Evolutionary conservation across 1,140 invertebrate species (phyloP), one percentile per base, ranked within the genome.

Genomic region (Caerostris extrusa): DNA sequence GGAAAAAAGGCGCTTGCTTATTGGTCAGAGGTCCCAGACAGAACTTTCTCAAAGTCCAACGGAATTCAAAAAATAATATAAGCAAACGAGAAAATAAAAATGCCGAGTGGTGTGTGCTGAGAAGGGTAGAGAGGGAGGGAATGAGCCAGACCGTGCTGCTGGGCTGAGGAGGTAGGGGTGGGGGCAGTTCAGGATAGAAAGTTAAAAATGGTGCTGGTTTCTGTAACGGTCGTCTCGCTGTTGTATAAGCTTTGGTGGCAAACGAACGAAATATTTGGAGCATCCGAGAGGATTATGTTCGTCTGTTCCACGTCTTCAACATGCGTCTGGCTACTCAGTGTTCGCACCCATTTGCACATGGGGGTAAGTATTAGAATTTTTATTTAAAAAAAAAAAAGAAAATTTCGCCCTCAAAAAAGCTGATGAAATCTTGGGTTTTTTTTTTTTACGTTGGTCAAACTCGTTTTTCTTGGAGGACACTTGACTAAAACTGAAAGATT

Each of bases 11-110:
- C 81, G 85, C 7, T n/a, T 34, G 50, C 92, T 64, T 34, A 88
- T 93, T 88, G 92, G 85, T 57, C 85, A 64, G 34, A 7, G 12
- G 61, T 7, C 12, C 92, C 92, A 93, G 92, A 93, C 92, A 93
- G 92, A 93, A 88, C 85, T 93, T 93, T 93, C 91, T 93, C 85
- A 93, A 93, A 93, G 92, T 93, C 92, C 92, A 93, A 93, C 92
- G 92, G 92, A 93, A 93, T 93, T 85, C 60, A 19, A 67, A 56
- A 86, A 92, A 91, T 61, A 60, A 34, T 69, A 93, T 53, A 93
- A 82, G 71, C 50, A 69, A 91, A 67, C 14, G 19, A 77, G 60
- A 85, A 85, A 82, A 81, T 61, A 91, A 58, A 58, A 91, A 83
- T 61, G 77, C 61, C 14, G 61, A 7, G 12, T 86, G 5, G 60